Evolutionary conservation across 2,888 invertebrate genomes (phyloP).

Genomic region (Amblyteles armatorius): DNA sequence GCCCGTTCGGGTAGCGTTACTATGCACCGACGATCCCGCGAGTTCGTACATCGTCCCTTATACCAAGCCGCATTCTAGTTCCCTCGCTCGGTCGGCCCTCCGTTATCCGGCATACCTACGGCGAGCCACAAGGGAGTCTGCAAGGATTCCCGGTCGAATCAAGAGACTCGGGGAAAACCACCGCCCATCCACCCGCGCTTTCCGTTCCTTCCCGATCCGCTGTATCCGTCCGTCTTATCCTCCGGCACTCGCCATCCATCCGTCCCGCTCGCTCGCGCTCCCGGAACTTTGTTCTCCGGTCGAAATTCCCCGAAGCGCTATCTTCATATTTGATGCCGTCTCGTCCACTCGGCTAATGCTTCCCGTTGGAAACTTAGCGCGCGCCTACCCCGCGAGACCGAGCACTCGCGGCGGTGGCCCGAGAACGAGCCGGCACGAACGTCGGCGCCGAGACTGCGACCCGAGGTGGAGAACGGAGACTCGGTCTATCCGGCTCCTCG

Average conservation of each 20-base stretch:
- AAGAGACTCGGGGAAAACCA: constrained; percentile 54
- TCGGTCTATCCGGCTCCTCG: not conserved
- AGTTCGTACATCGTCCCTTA: constrained; percentile 50
- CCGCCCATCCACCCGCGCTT: constrained; percentile 36
- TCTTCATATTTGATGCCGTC: constrained; percentile 82
- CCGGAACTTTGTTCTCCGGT: constrained; percentile 78
- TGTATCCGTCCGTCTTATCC: constrained; percentile 17
- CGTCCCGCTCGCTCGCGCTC: constrained; percentile 45
- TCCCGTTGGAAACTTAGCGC: constrained; percentile 79
- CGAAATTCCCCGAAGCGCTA: constrained; percentile 80
- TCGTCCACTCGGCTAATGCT: constrained; percentile 80
- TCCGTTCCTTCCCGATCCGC: constrained; percentile 51
- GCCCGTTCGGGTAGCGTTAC: constrained; percentile 11
- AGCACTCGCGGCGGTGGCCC: constrained; percentile 14
- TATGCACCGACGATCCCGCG: constrained; percentile 4
- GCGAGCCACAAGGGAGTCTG: constrained; percentile 61
- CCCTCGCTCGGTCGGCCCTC: constrained; percentile 52
- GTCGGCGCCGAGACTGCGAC: not conserved
- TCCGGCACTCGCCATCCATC: not conserved
- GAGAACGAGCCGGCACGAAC: constrained; percentile 24
- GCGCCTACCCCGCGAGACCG: constrained; percentile 51
- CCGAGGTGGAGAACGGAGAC: not conserved
- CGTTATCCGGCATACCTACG: constrained; percentile 58
- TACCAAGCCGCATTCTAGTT: constrained; percentile 24
- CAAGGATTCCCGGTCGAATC: constrained; percentile 63